Conservation (phyloP, 2,797 vertebrate species). For the Cirrhinus mrigala region DNA sequence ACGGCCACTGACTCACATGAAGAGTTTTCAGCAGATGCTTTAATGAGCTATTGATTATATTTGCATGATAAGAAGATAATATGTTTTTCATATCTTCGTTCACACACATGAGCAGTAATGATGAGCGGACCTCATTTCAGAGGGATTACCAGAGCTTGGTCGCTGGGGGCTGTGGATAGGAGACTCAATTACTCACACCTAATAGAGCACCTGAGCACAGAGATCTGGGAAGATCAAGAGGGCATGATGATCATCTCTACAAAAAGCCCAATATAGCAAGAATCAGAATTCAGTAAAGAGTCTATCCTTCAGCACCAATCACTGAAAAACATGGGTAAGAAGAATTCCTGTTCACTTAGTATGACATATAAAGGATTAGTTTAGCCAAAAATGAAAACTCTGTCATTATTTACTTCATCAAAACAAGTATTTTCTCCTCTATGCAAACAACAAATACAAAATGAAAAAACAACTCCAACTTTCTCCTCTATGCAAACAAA, state of each 20-base stretch:
- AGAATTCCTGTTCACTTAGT: not conserved
- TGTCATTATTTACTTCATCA: not conserved
- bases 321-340: not conserved
- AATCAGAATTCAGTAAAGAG: not conserved
- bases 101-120: slow-evolving; percentile 14
- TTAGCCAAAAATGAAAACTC: not conserved
- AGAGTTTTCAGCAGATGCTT: slow-evolving; percentile 9
- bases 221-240: slow-evolving; percentile 33
- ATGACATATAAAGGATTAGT: not conserved
- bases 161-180: slow-evolving; percentile 67
- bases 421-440: no score
- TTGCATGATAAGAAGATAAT: not conserved
- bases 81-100: not conserved
- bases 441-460: no score
- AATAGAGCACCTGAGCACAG: slow-evolving; percentile 75
- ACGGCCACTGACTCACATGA: not conserved
- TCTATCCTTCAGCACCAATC: not conserved
- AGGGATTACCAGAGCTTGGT: slow-evolving; percentile 72
- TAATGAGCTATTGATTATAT: not conserved
- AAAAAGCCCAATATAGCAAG: slow-evolving; percentile 6
- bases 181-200: slow-evolving; percentile 77
- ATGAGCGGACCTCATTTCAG: slow-evolving; percentile 67
- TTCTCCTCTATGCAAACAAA: no score
- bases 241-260: slow-evolving; percentile 5
- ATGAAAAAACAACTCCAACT: no score